These are phyloP conservation scores for Thunnus maccoyii DNA, from an alignment of 2,113 vertebrate genomes.

Conservation along the genomic window DNA sequence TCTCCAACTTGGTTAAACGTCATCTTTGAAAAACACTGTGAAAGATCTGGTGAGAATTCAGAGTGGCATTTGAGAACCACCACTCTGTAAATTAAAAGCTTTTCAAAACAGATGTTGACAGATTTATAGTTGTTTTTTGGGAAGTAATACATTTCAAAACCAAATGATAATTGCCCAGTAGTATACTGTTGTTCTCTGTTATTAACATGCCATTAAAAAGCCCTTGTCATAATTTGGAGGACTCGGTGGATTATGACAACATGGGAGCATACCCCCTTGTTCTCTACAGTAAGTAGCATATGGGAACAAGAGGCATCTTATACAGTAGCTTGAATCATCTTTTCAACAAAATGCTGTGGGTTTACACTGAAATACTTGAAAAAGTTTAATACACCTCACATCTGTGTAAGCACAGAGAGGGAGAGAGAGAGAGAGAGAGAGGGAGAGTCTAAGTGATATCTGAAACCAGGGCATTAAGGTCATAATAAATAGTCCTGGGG, in stretches of 20 bases:
- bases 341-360: constrained; percentile 11
- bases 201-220: constrained; percentile 50
- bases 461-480: constrained; percentile 55
- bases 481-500: constrained; percentile 57
- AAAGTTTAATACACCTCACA: constrained; percentile 2
- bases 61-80: constrained; percentile 26
- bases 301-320: constrained; percentile 36
- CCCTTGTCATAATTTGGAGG: constrained; percentile 12
- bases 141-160: constrained; percentile 39
- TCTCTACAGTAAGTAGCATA: constrained; percentile 11
- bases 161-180: constrained; percentile 40
- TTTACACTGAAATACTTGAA: constrained; percentile 7
- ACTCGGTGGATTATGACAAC: constrained; percentile 17
- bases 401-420: constrained; percentile 1
- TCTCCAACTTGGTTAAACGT: constrained; percentile 1
- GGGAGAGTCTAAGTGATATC: constrained; percentile 43
- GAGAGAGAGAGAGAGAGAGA: not conserved
- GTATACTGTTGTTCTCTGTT: constrained; percentile 42
- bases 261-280: constrained; percentile 10
- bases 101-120: constrained; percentile 29
- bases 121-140: constrained; percentile 46
- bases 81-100: constrained; percentile 32
- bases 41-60: constrained; percentile 18
- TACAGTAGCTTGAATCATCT: constrained; percentile 4
- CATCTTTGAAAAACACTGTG: constrained; percentile 42